These are phyloP conservation scores for Dasypolia templi DNA, from an alignment of 2,888 invertebrate genomes.

Conservation along the genomic window DNA sequence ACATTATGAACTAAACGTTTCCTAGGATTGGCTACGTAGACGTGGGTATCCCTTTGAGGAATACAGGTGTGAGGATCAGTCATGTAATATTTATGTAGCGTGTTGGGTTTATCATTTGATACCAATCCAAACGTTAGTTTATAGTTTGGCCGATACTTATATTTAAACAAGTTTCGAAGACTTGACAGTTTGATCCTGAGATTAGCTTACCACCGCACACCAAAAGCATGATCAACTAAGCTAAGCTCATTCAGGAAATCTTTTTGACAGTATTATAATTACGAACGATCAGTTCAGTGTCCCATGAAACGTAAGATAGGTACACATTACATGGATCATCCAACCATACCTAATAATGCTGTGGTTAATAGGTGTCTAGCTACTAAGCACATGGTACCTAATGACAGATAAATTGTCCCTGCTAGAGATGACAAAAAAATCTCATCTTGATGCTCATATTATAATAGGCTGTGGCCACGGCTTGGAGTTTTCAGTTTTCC, in stretches of 20 bases:
- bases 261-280: constrained; percentile 41
- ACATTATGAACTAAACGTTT: background rate
- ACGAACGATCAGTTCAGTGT: constrained; percentile 59
- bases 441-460: constrained; percentile 22
- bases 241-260: constrained; percentile 59
- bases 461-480: background rate
- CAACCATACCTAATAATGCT: constrained; percentile 75
- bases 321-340: constrained; percentile 73
- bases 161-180: background rate
- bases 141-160: background rate
- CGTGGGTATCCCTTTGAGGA: too few relatives aligned
- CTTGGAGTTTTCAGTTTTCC: background rate
- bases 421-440: constrained; percentile 40
- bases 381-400: constrained; percentile 51
- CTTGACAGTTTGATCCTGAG: background rate
- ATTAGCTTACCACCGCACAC: background rate
- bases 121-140: background rate
- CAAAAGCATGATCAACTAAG: background rate
- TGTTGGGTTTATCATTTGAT: background rate
- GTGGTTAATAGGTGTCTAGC: constrained; percentile 46
- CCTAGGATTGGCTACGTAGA: background rate
- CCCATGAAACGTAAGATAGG: constrained; percentile 66
- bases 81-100: background rate
- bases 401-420: constrained; percentile 50
- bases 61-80: too few relatives aligned